These are phyloP conservation scores for Cepaea hortensis DNA, from an alignment of 2,888 invertebrate genomes.

Conservation along the genomic window DNA sequence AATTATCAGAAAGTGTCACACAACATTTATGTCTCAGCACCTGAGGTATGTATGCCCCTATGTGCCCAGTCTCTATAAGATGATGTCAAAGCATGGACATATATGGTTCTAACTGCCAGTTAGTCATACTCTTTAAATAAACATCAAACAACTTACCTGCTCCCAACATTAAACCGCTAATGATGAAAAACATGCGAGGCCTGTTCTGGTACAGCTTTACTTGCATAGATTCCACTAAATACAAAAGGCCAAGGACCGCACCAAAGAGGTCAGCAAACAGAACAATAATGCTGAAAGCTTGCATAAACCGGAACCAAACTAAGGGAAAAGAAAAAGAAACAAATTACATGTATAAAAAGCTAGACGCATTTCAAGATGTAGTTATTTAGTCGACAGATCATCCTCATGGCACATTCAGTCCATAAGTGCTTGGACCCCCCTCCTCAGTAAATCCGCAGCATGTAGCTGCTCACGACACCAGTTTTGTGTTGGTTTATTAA, in stretches of 20 bases:
- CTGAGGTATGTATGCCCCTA: too few relatives aligned
- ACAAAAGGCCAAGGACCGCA: conserved; percentile 40
- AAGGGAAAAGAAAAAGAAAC: conserved; percentile 14
- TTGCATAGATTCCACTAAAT: conserved; percentile 15
- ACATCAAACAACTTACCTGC: conserved; percentile 41
- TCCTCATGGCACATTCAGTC: too few relatives aligned
- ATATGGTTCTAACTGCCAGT: too few relatives aligned
- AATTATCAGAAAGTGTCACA: too few relatives aligned
- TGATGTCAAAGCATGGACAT: too few relatives aligned
- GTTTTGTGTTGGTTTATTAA: too few relatives aligned
- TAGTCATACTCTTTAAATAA: not conserved
- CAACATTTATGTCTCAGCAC: too few relatives aligned
- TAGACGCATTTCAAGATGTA: not conserved
- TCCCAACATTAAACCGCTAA: conserved; percentile 46
- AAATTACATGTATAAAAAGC: not conserved
- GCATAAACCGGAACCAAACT: conserved; percentile 54
- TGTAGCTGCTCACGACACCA: too few relatives aligned
- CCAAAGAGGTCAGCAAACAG: conserved; percentile 46
- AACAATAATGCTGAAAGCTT: conserved; percentile 45
- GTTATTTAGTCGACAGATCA: too few relatives aligned
- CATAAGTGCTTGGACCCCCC: too few relatives aligned
- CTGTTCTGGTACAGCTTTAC: conserved; percentile 43
- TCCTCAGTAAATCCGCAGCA: too few relatives aligned
- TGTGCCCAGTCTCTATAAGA: too few relatives aligned
- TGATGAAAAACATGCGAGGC: conserved; percentile 49